Evolutionary conservation across 2,797 vertebrate genomes (phyloP), one percentile per base, ranked within the genome.

Genomic region (Halcyon smyrnensis): DNA sequence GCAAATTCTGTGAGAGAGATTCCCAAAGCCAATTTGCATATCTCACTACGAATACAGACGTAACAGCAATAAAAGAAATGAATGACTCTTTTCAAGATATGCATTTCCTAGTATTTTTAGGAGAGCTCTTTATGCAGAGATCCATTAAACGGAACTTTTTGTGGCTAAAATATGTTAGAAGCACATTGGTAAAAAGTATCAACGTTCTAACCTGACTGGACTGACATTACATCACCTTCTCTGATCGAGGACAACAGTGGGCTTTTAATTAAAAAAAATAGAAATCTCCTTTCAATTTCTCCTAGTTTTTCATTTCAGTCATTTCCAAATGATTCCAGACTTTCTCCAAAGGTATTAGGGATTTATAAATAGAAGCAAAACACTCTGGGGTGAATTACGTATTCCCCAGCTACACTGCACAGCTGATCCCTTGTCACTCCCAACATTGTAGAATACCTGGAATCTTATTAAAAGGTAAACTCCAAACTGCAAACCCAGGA

Each of bases 1-100:
- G 94, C 83, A 99, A 98, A 96, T 99, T 99, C 99, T 99, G 97
- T 11, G 87, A 70, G 70, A 60, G 69, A 95, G 60, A 51, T 20
- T 51, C 79, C 16, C 32, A 83, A 34, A n/a, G 14, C 43, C 1
- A 24, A 8, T 60, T 59, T 81, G 53, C 23, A 1, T 39, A 45
- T 78, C 70, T 59, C 15, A n/a, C 17, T 67, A 68, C 30, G 32
- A 20, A 36, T 67, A 50, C 0, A 0, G 30, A 59, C 6, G 3
- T 25, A 41, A 60, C 3, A n/a, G 9, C 16, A 76, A 30, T 11
- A 65, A 82, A 92, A 94, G 12, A 64, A 67, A 17, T 51, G 27
- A 71, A 77, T 39, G 19, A 67, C 51, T 68, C 27, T 73, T 84
- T 88, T 48, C 70, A 60, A 90, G 51, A 87, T 8, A 28, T 2